Evolutionary conservation across 2,797 vertebrate species (phyloP).

Genomic region (Psittacula derbiana): DNA sequence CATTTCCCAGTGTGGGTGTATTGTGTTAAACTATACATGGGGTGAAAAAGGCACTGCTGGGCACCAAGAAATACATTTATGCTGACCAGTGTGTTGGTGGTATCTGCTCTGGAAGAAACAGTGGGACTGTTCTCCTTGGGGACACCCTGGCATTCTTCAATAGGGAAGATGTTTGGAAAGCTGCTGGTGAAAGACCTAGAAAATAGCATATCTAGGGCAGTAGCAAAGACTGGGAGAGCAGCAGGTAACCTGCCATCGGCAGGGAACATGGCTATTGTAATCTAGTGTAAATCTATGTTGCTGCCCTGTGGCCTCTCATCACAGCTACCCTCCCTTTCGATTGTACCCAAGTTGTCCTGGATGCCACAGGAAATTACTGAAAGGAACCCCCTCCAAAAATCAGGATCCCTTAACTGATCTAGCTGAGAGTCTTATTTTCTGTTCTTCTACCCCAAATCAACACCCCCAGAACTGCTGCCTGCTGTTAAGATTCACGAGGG

Average conservation of each 20-base stretch:
- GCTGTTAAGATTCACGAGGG: not conserved
- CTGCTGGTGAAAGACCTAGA: not conserved
- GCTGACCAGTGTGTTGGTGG: not conserved
- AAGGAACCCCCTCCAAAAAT: not conserved
- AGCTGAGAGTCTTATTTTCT: not conserved
- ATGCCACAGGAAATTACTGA: not conserved
- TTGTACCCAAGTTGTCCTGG: not conserved
- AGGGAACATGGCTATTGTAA: not conserved
- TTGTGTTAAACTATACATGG: not conserved
- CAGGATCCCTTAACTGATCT: not conserved
- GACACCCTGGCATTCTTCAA: not conserved
- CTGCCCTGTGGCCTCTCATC: not conserved
- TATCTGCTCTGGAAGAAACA: not conserved
- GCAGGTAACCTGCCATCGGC: not conserved
- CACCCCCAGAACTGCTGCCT: not conserved
- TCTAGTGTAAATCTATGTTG: not conserved
- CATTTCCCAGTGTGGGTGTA: not conserved
- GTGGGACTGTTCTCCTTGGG: not conserved
- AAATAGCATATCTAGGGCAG: not conserved
- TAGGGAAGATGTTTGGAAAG: not conserved
- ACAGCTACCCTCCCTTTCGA: not conserved
- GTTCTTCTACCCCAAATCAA: not conserved
- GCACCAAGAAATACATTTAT: not conserved
- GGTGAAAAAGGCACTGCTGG: not conserved
- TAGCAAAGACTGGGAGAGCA: not conserved